Percentiles rank a stretch among this genome's conserved stretches.
Evolutionary conservation across 2,888 invertebrate genomes (phyloP).

Genomic region (Scrobipalpa atriplicella): DNA sequence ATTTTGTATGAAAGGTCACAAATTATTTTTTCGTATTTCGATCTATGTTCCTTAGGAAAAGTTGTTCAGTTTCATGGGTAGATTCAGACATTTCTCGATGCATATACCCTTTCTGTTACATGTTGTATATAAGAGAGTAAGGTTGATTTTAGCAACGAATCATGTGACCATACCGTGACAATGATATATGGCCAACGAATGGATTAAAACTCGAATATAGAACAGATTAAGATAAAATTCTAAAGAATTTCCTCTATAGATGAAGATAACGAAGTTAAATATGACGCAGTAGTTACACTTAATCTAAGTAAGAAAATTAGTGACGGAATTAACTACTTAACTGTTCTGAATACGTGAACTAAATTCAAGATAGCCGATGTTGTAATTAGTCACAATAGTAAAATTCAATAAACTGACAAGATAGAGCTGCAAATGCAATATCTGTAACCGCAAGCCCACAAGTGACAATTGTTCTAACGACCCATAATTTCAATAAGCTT

Average conservation of each 20-base stretch:
- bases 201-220: slow-evolving; percentile 1
- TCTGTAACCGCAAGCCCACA: neutral
- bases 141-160: neutral
- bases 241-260: neutral
- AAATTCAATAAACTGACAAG: too few relatives aligned
- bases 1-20: too few relatives aligned
- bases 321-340: too few relatives aligned
- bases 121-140: neutral
- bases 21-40: too few relatives aligned
- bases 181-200: slow-evolving; percentile 3
- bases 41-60: too few relatives aligned
- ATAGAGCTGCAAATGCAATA: neutral
- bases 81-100: too few relatives aligned
- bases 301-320: too few relatives aligned
- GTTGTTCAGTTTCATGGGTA: too few relatives aligned
- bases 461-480: slow-evolving; percentile 9
- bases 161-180: slow-evolving; percentile 14
- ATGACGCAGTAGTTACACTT: neutral
- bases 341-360: too few relatives aligned
- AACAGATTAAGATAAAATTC: slow-evolving; percentile 5
- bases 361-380: too few relatives aligned
- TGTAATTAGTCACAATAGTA: too few relatives aligned
- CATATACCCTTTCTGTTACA: too few relatives aligned
- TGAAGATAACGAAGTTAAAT: neutral
- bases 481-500: slow-evolving; percentile 11